A percentile compares a stretch with the other conserved stretches of the same genome.
Evolutionary conservation across 2,888 invertebrate species (phyloP).

Genomic region (Lordiphosa andalusiaca): DNA sequence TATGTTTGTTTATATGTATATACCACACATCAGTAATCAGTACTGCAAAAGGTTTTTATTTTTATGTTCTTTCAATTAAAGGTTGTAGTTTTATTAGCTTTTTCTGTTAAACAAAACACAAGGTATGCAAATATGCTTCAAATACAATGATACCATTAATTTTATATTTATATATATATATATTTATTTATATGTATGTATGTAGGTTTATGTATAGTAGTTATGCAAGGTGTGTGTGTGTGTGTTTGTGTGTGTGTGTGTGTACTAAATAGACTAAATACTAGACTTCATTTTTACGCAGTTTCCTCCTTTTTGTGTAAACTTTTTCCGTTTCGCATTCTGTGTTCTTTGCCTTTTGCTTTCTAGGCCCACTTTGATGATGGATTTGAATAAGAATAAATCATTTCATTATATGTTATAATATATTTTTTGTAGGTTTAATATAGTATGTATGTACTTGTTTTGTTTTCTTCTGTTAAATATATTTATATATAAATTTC

Average conservation of each 20-base stretch:
- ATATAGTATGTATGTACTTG: slow-evolving; percentile 39
- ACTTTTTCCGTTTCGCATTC: neutral
- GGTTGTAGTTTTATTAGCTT: slow-evolving; percentile 24
- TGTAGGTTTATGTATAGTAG: slow-evolving; percentile 30
- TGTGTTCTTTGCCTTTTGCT: slow-evolving; percentile 2
- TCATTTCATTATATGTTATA: slow-evolving; percentile 22
- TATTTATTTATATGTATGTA: slow-evolving; percentile 43
- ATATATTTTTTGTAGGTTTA: slow-evolving; percentile 37
- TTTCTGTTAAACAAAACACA: slow-evolving; percentile 14
- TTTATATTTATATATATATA: slow-evolving; percentile 38
- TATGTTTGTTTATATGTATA: slow-evolving; percentile 30
- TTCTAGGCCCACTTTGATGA: slow-evolving; percentile 4
- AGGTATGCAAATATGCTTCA: slow-evolving; percentile 12
- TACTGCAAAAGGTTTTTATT: slow-evolving; percentile 34
- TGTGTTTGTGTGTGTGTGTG: slow-evolving; percentile 1
- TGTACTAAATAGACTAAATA: slow-evolving; percentile 34
- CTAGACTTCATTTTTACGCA: slow-evolving; percentile 35
- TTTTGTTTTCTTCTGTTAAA: slow-evolving; percentile 17
- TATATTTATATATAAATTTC: slow-evolving; percentile 39
- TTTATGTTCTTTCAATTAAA: slow-evolving; percentile 18
- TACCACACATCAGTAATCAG: slow-evolving; percentile 33
- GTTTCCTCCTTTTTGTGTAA: slow-evolving; percentile 1
- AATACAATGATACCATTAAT: slow-evolving; percentile 36
- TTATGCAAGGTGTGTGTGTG: slow-evolving; percentile 12
- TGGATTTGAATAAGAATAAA: slow-evolving; percentile 5